Base-by-base conservation (phyloP, 2,888 invertebrate genomes). In the Sphecodes monilicornis region DNA sequence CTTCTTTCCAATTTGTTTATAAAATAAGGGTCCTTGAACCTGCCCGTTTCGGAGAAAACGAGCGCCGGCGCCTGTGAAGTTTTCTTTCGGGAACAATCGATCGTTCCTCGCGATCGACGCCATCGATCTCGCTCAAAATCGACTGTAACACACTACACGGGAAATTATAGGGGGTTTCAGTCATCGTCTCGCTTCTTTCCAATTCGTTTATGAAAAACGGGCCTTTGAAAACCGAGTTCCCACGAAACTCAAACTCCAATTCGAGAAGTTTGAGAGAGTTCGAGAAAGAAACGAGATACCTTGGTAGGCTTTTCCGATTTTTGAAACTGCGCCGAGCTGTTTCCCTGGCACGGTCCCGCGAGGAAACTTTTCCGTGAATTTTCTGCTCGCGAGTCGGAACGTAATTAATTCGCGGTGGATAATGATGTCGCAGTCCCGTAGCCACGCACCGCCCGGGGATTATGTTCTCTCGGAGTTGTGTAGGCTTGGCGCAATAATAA, bases 341-440 rank as follows among this genome's bases (percentile, higher is more conserved):
- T 41, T 41, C 41, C 11, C 41, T 11, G n/a, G 11, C 54, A 54
- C 54, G n/a, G n/a, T 10, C n/a, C 3, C 3, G 54, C n/a, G n/a
- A n/a, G n/a, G n/a, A 54, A n/a, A 50, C 16, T 3, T 11, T 0
- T 2, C 16, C 26, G 29, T 18, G 66, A 54, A 60, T 57, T 75
- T 72, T 75, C 43, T 64, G 70, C 74, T 79, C 68, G 46, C 74
- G 70, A 60, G 43, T 46, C 72, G 43, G 57, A 36, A 75, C 72
- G 69, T 66, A 72, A n/a, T 76, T 82, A 79, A 76, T 79, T 60
- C 80, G 76, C 70, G 60, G 41, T 60, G 76, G 80, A 60, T n/a
- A n/a, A n/a, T 29, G 60, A 60, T 32, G 43, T 60, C 54, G 60
- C 54, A 75, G 26, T 4, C 43, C 36, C 54, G 60, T 43, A 71